These are phyloP conservation scores for Ailurus styani DNA, from an alignment of 2,113 vertebrate species.

Conservation along the genomic window DNA sequence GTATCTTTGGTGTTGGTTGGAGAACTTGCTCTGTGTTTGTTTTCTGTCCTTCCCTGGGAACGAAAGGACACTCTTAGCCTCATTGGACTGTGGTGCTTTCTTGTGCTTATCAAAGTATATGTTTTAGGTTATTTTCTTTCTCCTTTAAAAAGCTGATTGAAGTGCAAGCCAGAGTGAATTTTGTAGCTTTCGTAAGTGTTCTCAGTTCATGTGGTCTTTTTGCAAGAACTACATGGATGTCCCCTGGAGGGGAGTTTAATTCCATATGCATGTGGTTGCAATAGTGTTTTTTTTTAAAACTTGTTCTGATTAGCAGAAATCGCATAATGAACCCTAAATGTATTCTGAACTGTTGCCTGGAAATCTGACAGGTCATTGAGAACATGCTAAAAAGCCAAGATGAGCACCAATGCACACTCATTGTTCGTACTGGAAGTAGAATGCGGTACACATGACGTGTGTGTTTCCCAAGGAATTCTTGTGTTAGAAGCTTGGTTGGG, in stretches of 20 bases:
- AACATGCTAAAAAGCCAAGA: background rate
- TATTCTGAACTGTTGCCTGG: background rate
- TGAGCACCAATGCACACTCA: background rate
- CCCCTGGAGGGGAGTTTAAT: background rate
- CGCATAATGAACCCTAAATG: background rate
- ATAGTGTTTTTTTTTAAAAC: background rate
- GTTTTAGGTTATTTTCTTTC: background rate
- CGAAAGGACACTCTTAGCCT: background rate
- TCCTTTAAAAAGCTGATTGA: background rate
- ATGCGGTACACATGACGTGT: background rate
- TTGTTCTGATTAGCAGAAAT: background rate
- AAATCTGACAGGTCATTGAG: background rate
- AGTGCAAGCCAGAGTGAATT: background rate
- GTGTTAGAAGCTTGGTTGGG: background rate
- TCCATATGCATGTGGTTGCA: background rate
- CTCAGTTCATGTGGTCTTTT: background rate
- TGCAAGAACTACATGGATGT: background rate
- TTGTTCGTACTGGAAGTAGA: background rate
- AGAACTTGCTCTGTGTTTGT: background rate
- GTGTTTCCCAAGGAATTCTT: conserved; percentile 19
- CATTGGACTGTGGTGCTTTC: background rate
- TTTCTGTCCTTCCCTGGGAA: background rate
- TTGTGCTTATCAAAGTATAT: background rate
- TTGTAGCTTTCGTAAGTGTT: background rate
- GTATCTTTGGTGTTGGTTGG: background rate